phyloP scores from a whole-genome alignment of 2,888 invertebrate species.

The Synanthedon vespiformis region DNA sequence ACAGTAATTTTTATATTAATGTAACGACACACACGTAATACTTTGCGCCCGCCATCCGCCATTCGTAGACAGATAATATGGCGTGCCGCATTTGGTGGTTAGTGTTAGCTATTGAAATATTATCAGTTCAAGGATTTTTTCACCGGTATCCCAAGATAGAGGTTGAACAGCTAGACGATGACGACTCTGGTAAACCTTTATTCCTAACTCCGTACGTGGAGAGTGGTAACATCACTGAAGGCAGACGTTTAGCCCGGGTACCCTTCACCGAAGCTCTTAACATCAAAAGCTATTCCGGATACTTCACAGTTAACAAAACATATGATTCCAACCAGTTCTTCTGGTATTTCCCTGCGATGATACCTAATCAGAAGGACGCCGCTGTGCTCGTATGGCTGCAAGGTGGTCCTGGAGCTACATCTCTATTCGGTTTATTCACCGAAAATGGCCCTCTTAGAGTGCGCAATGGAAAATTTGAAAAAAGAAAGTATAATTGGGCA shows the following conservation, averaged over 20 bases:
- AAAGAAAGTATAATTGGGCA: slow-evolving; percentile 84
- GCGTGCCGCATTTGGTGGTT: slow-evolving; percentile 17
- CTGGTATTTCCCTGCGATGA: slow-evolving; percentile 89
- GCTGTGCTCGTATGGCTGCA: slow-evolving; percentile 88
- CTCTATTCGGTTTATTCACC: slow-evolving; percentile 82
- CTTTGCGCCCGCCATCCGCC: too few relatives aligned
- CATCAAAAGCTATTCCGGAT: slow-evolving; percentile 81
- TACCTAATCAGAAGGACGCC: slow-evolving; percentile 59
- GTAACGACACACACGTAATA: too few relatives aligned
- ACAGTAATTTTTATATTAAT: too few relatives aligned
- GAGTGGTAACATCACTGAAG: slow-evolving; percentile 76
- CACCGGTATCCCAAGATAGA: slow-evolving; percentile 44
- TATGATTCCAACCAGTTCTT: slow-evolving; percentile 88
- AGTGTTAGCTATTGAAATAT: slow-evolving; percentile 23
- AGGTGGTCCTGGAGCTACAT: slow-evolving; percentile 87
- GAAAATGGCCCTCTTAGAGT: slow-evolving; percentile 82
- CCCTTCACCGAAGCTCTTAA: slow-evolving; percentile 70
- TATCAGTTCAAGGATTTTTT: slow-evolving; percentile 28
- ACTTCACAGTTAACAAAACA: slow-evolving; percentile 83
- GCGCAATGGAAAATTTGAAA: slow-evolving; percentile 45
- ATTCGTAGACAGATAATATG: slow-evolving; percentile 20
- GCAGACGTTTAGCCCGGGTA: slow-evolving; percentile 66
- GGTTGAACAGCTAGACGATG: slow-evolving; percentile 33
- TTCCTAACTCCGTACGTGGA: slow-evolving; percentile 82
- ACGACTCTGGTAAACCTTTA: slow-evolving; percentile 71